A percentile compares a stretch with the other conserved stretches of the same genome.
These are phyloP conservation scores for Nettapus auritus DNA, from an alignment of 2,113 vertebrate species.

Conservation along the genomic window DNA sequence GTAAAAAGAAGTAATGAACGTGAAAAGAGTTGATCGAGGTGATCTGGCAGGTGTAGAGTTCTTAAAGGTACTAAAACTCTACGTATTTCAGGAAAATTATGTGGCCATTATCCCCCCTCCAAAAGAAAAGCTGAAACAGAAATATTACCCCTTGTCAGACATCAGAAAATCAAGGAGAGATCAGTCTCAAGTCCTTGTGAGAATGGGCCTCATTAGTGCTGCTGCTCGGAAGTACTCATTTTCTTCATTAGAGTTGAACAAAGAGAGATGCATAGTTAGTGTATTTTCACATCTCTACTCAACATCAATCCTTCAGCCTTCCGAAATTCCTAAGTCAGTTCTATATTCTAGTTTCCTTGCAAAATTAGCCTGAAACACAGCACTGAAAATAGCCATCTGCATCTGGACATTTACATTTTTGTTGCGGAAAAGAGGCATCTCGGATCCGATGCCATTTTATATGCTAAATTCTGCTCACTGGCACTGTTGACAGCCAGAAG, in stretches of 20 bases:
- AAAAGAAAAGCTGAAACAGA: conserved; percentile 19
- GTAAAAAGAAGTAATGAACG: background rate
- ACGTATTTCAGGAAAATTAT: background rate
- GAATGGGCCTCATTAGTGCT: conserved; percentile 30
- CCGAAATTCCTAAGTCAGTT: background rate
- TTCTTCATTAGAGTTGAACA: background rate
- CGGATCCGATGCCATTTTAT: background rate
- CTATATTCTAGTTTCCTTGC: background rate
- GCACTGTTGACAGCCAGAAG: background rate
- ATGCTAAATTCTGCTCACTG: background rate
- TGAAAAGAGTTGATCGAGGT: background rate
- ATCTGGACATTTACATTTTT: conserved; percentile 52
- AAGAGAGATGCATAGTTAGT: conserved; percentile 7
- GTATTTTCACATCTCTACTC: conserved; percentile 39
- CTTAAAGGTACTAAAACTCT: background rate
- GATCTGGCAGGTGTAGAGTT: background rate
- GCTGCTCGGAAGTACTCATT: conserved; percentile 36
- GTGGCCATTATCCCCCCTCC: background rate
- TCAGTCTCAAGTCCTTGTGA: background rate
- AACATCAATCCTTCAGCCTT: background rate
- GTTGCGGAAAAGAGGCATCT: background rate
- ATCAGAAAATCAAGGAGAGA: background rate
- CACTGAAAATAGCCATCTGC: conserved; percentile 13
- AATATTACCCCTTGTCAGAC: background rate
- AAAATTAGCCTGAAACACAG: conserved; percentile 30